phyloP scores from a whole-genome alignment of 2,797 vertebrate species.

The Hephaestus fuliginosus region DNA sequence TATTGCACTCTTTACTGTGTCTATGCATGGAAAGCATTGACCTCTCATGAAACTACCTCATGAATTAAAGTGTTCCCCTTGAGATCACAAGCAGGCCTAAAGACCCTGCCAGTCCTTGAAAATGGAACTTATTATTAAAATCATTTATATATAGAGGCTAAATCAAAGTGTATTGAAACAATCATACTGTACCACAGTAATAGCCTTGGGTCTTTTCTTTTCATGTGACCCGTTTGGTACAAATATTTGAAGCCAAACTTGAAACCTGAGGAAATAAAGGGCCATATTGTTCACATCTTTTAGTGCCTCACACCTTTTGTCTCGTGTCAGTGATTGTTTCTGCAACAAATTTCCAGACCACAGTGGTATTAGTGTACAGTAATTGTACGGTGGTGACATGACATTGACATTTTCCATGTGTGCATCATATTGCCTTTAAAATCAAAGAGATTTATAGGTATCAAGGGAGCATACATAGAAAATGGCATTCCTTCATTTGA shows the following conservation, averaged over 20 bases:
- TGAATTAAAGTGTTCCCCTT: conserved; percentile 53
- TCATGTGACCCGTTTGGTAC: conserved; percentile 43
- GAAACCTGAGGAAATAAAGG: conserved; percentile 46
- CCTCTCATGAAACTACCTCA: conserved; percentile 62
- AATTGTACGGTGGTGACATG: conserved; percentile 23
- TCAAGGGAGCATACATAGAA: conserved; percentile 25
- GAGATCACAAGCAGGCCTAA: conserved; percentile 47
- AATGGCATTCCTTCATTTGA: conserved; percentile 18
- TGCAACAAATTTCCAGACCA: conserved; percentile 49
- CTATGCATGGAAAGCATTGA: conserved; percentile 59
- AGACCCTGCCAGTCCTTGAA: conserved; percentile 27
- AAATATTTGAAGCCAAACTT: conserved; percentile 27
- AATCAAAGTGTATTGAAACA: conserved; percentile 50
- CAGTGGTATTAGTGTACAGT: conserved; percentile 8
- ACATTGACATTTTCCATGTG: conserved; percentile 60
- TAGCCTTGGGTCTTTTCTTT: conserved; percentile 22
- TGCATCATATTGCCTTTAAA: conserved; percentile 30
- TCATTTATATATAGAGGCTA: conserved; percentile 25
- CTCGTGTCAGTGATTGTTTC: conserved; percentile 37
- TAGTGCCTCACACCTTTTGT: conserved; percentile 49
- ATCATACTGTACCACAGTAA: conserved; percentile 22
- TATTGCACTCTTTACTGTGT: conserved; percentile 44
- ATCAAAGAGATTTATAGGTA: conserved; percentile 35
- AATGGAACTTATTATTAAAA: conserved; percentile 53
- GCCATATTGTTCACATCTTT: conserved; percentile 52